A percentile compares a stretch with the other conserved stretches of the same genome.
Evolutionary conservation across 2,797 vertebrate genomes (phyloP).

Genomic region (Paedocypris micromegethes): DNA sequence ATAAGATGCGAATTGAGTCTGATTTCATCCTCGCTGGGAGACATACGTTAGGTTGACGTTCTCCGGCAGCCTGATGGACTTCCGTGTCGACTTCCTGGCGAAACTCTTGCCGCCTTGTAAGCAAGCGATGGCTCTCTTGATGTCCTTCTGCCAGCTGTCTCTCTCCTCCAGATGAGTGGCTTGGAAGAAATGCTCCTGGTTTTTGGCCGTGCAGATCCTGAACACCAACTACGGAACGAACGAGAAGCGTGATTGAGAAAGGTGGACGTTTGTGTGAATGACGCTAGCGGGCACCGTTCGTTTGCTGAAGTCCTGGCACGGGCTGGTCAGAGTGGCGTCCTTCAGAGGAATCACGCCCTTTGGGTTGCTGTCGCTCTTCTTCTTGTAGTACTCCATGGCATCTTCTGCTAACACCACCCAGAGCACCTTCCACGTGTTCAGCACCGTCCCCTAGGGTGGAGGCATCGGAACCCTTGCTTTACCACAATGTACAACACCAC

Average conservation of each 20-base stretch:
- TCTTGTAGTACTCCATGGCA: conserved; percentile 88
- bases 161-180: conserved; percentile 87
- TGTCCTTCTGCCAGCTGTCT: conserved; percentile 87
- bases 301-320: conserved; percentile 88
- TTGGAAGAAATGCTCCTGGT: conserved; percentile 95
- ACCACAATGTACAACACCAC: too few relatives aligned
- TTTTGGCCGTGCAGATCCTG: conserved; percentile 81
- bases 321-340: conserved; percentile 73
- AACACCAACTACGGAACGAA: conserved; percentile 78
- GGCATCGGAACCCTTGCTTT: too few relatives aligned
- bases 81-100: conserved; percentile 88
- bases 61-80: conserved; percentile 84
- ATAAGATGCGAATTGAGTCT: too few relatives aligned
- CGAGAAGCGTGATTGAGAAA: conserved; percentile 3
- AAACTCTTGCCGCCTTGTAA: conserved; percentile 83
- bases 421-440: conserved; percentile 89
- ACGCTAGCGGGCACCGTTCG: conserved; percentile 67
- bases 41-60: conserved; percentile 80
- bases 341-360: conserved; percentile 96
- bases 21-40: neutral
- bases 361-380: conserved; percentile 84
- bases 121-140: conserved; percentile 77
- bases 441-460: conserved; percentile 75
- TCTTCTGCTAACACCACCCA: conserved; percentile 93
- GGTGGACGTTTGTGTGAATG: neutral